Base-by-base conservation (phyloP, 2,797 vertebrate species). In the Basileuterus tristriatus region DNA sequence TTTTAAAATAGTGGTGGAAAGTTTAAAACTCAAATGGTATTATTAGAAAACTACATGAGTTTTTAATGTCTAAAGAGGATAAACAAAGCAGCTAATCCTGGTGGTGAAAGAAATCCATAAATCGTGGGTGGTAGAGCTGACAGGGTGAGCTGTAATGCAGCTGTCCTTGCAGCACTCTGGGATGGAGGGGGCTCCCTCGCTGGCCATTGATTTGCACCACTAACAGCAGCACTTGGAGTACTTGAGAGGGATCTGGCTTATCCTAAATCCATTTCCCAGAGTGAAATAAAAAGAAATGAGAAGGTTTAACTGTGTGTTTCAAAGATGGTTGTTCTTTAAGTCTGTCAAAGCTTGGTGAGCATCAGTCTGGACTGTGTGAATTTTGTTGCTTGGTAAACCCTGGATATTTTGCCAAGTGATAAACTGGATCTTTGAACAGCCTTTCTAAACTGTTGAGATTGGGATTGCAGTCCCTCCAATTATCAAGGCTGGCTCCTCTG, bases 171-270 rank as follows among this genome's bases (percentile, higher is more conserved):
- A 11, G 15, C 0, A 3, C 4, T 4, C 36, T 2, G 21, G 36
- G 36, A 10, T 2, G 34, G 32, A 37, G 29, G 13, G 32, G 26
- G 18, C 3, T 85, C 56, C 58, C 60, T 87, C 0, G 0, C 16
- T 22, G 6, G n/a, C 37, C 52, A 2, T 19, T n/a, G 34, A 1
- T 1, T 22, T 49, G 7, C 19, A 20, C 19, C 15, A 4, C 30
- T 8, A 23, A 44, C 0, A 2, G 39, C 44, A 37, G 37, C 1
- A 4, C 4, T 2, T 32, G 29, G 39, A 32, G 8, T 26, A 12
- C 41, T 80, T 80, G 26, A 29, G 32, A 68, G 19, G 53, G 36
- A 36, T 47, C 29, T 41, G 23, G 7, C 4, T 72, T 43, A 65
- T 44, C 62, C 23, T 26, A 43, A 87, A 39, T 22, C 39, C 24